Evolutionary conservation across 2,113 vertebrate genomes (phyloP).

Genomic region (Pionites leucogaster): DNA sequence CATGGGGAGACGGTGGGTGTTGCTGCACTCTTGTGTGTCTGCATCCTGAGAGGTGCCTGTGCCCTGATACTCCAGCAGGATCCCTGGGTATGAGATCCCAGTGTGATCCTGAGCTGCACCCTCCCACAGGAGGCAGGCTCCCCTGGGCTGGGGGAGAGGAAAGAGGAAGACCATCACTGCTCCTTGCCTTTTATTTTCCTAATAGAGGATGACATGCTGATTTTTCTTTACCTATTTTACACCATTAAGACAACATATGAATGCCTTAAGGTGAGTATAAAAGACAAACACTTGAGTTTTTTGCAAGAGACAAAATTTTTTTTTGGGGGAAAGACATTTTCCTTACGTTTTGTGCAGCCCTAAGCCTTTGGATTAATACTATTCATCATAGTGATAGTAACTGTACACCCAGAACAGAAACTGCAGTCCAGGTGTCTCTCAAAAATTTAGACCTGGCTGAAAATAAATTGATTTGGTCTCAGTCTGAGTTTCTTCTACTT

Average conservation of each 20-base stretch:
- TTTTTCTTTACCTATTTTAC: background rate
- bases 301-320: background rate
- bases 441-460: background rate
- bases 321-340: background rate
- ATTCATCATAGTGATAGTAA: background rate
- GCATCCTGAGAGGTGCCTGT: accelerated
- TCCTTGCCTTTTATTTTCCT: background rate
- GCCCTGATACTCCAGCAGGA: accelerated
- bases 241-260: background rate
- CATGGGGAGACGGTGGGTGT: accelerated
- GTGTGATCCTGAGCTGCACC: background rate
- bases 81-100: background rate
- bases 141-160: background rate
- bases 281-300: background rate
- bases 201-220: background rate
- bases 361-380: background rate
- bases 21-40: background rate
- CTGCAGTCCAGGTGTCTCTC: background rate
- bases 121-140: background rate
- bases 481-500: conserved; percentile 11
- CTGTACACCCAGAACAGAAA: background rate
- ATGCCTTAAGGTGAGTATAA: background rate
- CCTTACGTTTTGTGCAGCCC: background rate
- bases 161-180: background rate
- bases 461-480: conserved; percentile 7